Percentiles rank a stretch among this genome's conserved stretches.
Evolutionary conservation across 2,797 vertebrate species (phyloP).

Genomic region (Cheirogaleus major): DNA sequence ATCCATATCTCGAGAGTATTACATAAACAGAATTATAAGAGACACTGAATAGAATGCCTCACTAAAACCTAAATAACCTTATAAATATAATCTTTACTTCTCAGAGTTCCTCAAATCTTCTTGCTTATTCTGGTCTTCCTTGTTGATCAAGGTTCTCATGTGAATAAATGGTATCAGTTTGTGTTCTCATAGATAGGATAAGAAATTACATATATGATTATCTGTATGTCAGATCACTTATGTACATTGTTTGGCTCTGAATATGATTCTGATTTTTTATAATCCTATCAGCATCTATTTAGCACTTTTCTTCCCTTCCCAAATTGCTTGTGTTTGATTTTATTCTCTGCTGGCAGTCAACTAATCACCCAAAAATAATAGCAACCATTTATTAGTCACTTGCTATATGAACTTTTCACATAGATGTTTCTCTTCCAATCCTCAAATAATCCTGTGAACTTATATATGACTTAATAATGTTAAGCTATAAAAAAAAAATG

Average conservation of each 20-base stretch:
- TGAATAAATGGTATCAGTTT: neutral
- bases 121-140: neutral
- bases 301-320: constrained; percentile 3
- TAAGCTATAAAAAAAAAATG: neutral
- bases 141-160: neutral
- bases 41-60: neutral
- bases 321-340: constrained; percentile 31
- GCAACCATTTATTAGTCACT: neutral
- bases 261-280: neutral
- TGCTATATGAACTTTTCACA: neutral
- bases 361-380: neutral
- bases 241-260: neutral
- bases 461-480: constrained; percentile 3
- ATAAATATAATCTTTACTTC: neutral
- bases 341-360: neutral
- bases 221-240: neutral
- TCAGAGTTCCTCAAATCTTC: neutral
- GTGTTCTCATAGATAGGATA: neutral
- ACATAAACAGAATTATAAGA: constrained; percentile 13
- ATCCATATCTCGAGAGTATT: neutral
- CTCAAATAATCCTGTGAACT: constrained; percentile 15
- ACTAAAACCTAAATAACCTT: neutral
- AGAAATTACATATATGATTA: neutral
- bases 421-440: constrained; percentile 21
- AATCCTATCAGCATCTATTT: neutral